Evolutionary conservation across 2,113 vertebrate species (phyloP).

Genomic region (Ursus arctos): DNA sequence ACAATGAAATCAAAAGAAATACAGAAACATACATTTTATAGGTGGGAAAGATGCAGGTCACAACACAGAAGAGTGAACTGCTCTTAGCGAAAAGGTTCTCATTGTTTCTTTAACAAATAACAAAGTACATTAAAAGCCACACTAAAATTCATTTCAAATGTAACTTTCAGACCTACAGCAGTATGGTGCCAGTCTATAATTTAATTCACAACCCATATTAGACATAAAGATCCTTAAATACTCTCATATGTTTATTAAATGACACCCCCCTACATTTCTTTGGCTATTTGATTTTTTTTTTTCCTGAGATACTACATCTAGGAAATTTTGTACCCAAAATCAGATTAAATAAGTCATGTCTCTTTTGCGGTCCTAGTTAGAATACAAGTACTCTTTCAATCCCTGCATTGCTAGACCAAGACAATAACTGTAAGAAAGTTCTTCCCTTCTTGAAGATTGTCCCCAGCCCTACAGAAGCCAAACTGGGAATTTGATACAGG

Average conservation of each 20-base stretch:
- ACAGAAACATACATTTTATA: neutral
- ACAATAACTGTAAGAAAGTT: neutral
- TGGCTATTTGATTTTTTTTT: too few species aligned
- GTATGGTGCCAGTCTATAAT: neutral
- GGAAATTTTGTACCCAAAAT: constrained; percentile 9
- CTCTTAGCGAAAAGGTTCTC: neutral
- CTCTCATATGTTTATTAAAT: neutral
- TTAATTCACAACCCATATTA: neutral
- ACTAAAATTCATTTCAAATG: constrained; percentile 20
- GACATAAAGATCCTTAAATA: neutral
- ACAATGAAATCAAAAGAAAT: constrained; percentile 51
- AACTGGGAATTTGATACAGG: neutral
- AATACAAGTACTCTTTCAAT: neutral
- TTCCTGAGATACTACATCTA: neutral
- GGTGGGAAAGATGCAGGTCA: neutral
- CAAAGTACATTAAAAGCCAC: neutral
- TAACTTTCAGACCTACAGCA: neutral
- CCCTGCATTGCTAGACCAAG: neutral
- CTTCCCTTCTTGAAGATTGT: neutral
- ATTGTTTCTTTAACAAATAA: neutral
- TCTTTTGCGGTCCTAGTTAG: neutral
- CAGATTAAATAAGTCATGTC: neutral
- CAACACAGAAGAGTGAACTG: neutral
- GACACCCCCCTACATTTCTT: neutral
- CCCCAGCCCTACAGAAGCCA: neutral